Conservation (phyloP, 2,797 vertebrate species). For the Arrhamphus sclerolepis region DNA sequence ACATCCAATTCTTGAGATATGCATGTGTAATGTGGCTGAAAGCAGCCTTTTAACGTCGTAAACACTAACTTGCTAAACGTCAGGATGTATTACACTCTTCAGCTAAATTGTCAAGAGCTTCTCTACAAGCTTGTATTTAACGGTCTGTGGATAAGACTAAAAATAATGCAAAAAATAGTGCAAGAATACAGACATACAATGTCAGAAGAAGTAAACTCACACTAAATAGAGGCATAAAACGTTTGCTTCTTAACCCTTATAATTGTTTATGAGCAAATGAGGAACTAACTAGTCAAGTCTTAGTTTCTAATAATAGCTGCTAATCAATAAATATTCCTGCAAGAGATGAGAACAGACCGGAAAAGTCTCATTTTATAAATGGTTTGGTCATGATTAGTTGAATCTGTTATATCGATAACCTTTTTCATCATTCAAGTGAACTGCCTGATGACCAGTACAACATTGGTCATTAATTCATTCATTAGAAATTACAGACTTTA, state of each 20-base stretch:
- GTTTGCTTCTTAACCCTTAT: constrained; percentile 32
- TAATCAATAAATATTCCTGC: too few species aligned
- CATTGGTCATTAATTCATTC: too few species aligned
- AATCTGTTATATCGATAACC: too few species aligned
- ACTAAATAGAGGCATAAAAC: constrained; percentile 11
- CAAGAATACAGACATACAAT: constrained; percentile 31
- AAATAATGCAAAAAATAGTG: constrained; percentile 40
- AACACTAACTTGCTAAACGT: constrained; percentile 77
- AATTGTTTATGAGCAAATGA: too few species aligned
- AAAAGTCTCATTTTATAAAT: too few species aligned
- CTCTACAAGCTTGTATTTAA: constrained; percentile 53
- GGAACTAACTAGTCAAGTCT: too few species aligned
- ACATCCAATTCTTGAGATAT: constrained; percentile 76
- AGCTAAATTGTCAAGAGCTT: constrained; percentile 67
- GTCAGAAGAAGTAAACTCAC: constrained; percentile 34
- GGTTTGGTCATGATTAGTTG: too few species aligned
- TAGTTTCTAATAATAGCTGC: too few species aligned
- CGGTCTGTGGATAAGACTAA: constrained; percentile 32
- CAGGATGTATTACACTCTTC: constrained; percentile 75
- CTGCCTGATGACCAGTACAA: too few species aligned
- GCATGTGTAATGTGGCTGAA: constrained; percentile 85
- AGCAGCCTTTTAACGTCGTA: constrained; percentile 81
- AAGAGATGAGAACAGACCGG: too few species aligned
- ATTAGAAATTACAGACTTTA: too few species aligned
- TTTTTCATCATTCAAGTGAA: too few species aligned